Percentiles rank a stretch among this genome's conserved stretches.
phyloP scores from a whole-genome alignment of 2,888 invertebrate genomes.

The Diogma glabrata region DNA sequence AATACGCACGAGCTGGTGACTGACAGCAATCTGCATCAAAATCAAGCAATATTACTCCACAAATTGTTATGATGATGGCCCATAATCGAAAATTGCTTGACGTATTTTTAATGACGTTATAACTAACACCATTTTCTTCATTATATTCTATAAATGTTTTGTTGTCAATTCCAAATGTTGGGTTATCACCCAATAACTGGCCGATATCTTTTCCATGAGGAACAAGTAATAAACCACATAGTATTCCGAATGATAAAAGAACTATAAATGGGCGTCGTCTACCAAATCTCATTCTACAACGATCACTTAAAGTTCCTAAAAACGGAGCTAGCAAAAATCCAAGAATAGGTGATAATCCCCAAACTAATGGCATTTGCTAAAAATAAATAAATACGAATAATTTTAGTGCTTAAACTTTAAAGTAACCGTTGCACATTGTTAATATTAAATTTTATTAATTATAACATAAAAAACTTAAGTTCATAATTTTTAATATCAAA shows the following conservation, averaged over 20 bases:
- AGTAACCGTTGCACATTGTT: no score
- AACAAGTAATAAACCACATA: conserved; percentile 43
- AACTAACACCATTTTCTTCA: neutral
- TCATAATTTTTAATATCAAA: no score
- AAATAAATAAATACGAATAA: neutral
- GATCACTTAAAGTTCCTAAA: conserved; percentile 48
- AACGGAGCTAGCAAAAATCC: conserved; percentile 36
- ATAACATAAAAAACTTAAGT: no score
- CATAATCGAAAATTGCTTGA: conserved; percentile 18
- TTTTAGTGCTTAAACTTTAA: neutral
- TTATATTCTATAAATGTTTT: no score
- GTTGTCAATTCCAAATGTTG: no score
- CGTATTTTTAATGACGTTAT: neutral
- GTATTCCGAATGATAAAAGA: conserved; percentile 43
- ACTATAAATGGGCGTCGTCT: conserved; percentile 48
- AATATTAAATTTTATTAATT: no score
- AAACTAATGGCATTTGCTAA: conserved; percentile 42
- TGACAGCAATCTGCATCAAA: conserved; percentile 55
- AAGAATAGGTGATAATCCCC: conserved; percentile 35
- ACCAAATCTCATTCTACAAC: conserved; percentile 42
- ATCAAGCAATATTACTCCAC: conserved; percentile 49
- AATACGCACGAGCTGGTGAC: conserved; percentile 49
- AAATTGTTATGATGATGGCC: conserved; percentile 44
- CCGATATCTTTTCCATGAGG: conserved; percentile 48
- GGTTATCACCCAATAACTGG: conserved; percentile 37